A percentile compares a stretch with the other conserved stretches of the same genome.
Evolutionary conservation across 2,797 vertebrate genomes (phyloP).

Genomic region (Rhadinocentrus ornatus): DNA sequence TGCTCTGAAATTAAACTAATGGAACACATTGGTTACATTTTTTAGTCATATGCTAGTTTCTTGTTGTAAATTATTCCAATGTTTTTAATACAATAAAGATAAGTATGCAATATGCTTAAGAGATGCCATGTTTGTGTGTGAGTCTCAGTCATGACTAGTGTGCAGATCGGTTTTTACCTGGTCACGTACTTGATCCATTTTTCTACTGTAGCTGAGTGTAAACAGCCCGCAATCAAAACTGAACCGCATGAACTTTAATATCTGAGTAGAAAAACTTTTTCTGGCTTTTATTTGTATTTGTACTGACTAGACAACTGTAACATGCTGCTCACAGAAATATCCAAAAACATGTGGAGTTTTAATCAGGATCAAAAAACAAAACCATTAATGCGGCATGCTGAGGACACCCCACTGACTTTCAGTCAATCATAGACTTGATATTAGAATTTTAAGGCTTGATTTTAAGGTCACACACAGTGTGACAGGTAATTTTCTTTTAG

Average conservation of each 20-base stretch:
- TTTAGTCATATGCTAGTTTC: neutral
- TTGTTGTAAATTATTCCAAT: neutral
- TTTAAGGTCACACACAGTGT: neutral
- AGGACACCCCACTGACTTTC: neutral
- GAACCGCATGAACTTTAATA: constrained; percentile 51
- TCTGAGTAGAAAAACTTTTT: neutral
- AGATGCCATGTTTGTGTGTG: neutral
- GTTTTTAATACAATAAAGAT: neutral
- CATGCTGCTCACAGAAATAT: neutral
- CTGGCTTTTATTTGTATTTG: neutral
- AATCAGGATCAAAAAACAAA: neutral
- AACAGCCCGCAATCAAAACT: constrained; percentile 39
- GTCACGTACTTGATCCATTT: constrained; percentile 15
- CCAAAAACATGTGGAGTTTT: neutral
- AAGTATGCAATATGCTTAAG: neutral
- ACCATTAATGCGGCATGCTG: neutral
- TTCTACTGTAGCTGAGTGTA: constrained; percentile 21
- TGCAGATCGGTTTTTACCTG: neutral
- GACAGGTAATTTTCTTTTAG: neutral
- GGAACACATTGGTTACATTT: constrained; percentile 21
- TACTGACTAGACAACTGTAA: constrained; percentile 1
- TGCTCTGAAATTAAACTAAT: constrained; percentile 23
- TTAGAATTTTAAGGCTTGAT: neutral
- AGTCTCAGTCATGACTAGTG: constrained; percentile 15
- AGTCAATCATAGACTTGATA: neutral